Conservation (phyloP, 2,888 invertebrate genomes). For the Drosophila niveifrons region DNA sequence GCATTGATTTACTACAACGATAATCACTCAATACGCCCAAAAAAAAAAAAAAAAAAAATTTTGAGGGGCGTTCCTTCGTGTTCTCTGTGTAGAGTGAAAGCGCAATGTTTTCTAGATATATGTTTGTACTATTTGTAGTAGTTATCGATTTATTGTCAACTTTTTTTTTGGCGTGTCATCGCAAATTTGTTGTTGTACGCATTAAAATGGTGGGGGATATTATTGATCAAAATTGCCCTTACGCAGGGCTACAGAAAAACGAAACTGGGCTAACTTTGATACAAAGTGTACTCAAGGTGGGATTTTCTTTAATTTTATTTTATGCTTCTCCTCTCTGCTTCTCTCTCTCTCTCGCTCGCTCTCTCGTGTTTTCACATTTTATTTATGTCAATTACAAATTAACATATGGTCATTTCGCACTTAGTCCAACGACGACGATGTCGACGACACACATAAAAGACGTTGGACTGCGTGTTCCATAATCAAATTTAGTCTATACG, state of each 20-base stretch:
- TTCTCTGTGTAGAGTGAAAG: too few species aligned
- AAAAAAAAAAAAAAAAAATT: neutral
- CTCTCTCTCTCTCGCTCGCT: neutral
- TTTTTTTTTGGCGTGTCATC: constrained; percentile 11
- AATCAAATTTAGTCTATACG: constrained; percentile 62
- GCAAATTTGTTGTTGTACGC: neutral
- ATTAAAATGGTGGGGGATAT: constrained; percentile 2
- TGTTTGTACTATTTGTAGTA: neutral
- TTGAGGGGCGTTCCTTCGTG: constrained; percentile 17
- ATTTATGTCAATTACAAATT: constrained; percentile 74
- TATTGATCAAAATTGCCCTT: constrained; percentile 33
- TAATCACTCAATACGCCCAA: constrained; percentile 18
- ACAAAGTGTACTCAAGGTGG: constrained; percentile 7
- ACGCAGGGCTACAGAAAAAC: neutral
- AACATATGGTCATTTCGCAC: constrained; percentile 61
- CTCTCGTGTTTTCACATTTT: constrained; percentile 38
- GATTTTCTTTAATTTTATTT: constrained; percentile 12
- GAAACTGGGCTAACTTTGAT: constrained; percentile 10
- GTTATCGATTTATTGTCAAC: constrained; percentile 23
- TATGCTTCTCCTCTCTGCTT: constrained; percentile 6
- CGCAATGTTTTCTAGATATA: neutral
- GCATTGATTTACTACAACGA: constrained; percentile 16
- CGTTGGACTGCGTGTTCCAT: constrained; percentile 35
- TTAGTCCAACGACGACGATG: constrained; percentile 18
- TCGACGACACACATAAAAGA: constrained; percentile 15